A percentile compares a stretch with the other conserved stretches of the same genome.
phyloP scores from a whole-genome alignment of 2,888 invertebrate genomes.

The Erpobdella octoculata region DNA sequence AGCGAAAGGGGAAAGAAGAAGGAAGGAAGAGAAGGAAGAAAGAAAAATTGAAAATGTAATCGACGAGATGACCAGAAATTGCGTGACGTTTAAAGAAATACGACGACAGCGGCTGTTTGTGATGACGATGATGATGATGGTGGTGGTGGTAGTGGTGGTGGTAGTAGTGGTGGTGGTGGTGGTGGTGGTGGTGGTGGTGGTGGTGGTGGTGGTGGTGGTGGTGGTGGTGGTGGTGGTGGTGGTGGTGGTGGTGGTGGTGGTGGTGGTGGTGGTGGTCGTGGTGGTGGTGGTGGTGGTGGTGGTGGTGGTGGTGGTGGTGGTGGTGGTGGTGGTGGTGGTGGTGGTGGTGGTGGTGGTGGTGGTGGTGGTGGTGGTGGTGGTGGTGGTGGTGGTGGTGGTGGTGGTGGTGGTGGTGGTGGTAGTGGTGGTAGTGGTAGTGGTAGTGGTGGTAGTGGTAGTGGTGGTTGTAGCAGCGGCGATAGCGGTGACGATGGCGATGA shows the following conservation, averaged over 20 bases:
- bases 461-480: slow-evolving; percentile 2
- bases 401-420: slow-evolving; percentile 12
- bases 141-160: neutral
- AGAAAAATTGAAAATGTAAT: too few species aligned
- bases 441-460: slow-evolving; percentile 11
- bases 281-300: neutral
- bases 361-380: slow-evolving; percentile 17
- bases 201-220: neutral
- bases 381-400: slow-evolving; percentile 13
- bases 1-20: too few species aligned
- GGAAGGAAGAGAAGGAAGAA: too few species aligned
- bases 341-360: slow-evolving; percentile 8
- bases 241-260: neutral
- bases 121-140: neutral
- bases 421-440: slow-evolving; percentile 7
- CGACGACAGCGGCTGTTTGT: neutral
- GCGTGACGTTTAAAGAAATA: neutral
- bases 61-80: too few species aligned
- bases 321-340: slow-evolving; percentile 12
- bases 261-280: neutral
- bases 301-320: neutral
- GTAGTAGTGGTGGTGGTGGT: neutral
- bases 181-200: neutral
- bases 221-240: neutral
- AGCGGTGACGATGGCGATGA: slow-evolving; percentile 1